Conservation (phyloP, 2,888 invertebrate species). For the Dioctria rufipes region DNA sequence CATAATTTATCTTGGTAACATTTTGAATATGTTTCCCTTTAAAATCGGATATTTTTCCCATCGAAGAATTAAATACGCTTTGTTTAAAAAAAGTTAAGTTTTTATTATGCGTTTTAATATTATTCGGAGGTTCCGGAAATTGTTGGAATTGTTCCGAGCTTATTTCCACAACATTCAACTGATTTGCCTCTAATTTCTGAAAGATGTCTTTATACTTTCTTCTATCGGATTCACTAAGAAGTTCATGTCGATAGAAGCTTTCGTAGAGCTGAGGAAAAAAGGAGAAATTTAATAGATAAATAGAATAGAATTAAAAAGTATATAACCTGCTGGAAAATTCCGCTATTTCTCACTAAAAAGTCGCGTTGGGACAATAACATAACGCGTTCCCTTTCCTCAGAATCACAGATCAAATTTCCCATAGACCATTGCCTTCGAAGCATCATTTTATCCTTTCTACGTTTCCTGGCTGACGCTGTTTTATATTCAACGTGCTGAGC, state of each 20-base stretch:
- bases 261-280: conserved; percentile 64
- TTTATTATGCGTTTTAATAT: background rate
- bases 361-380: conserved; percentile 79
- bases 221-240: conserved; percentile 68
- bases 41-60: background rate
- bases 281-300: background rate
- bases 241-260: conserved; percentile 64
- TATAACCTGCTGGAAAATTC: conserved; percentile 74
- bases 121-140: background rate
- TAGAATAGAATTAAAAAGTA: background rate
- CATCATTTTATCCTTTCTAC: conserved; percentile 66
- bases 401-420: conserved; percentile 69
- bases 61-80: background rate
- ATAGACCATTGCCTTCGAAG: conserved; percentile 76
- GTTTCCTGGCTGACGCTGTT: background rate
- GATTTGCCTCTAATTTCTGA: conserved; percentile 11
- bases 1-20: background rate
- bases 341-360: conserved; percentile 79
- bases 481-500: conserved; percentile 63
- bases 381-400: conserved; percentile 82
- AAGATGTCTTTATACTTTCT: conserved; percentile 63
- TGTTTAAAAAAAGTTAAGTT: background rate
- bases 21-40: background rate
- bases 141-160: no score
- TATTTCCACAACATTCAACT: background rate